These are phyloP conservation scores for Drosophila insularis DNA, from an alignment of 1,140 invertebrate genomes.

Conservation along the genomic window DNA sequence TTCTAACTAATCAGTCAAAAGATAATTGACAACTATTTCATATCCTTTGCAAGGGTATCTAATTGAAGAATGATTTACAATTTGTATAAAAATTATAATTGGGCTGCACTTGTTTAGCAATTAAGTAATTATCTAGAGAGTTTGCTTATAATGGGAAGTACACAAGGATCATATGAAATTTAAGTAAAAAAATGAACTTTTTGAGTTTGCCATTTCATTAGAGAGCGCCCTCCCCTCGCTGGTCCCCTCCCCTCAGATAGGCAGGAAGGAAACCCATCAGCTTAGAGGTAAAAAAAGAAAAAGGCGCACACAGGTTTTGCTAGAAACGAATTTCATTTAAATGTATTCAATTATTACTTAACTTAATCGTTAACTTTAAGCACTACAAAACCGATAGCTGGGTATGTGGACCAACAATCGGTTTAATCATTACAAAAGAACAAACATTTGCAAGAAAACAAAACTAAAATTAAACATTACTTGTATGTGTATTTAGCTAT, in stretches of 20 bases:
- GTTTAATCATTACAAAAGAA: constrained; percentile 50
- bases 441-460: constrained; percentile 9
- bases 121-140: constrained; percentile 30
- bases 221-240: neutral
- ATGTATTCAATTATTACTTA: constrained; percentile 27
- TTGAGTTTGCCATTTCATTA: constrained; percentile 48
- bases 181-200: neutral
- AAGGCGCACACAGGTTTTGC: constrained; percentile 60
- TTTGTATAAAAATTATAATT: constrained; percentile 16
- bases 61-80: neutral
- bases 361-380: constrained; percentile 29
- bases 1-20: too few relatives aligned
- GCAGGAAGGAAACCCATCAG: neutral
- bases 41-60: neutral
- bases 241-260: neutral
- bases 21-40: too few relatives aligned
- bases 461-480: constrained; percentile 38
- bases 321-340: constrained; percentile 73
- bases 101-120: constrained; percentile 55
- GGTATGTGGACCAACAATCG: constrained; percentile 80
- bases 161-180: constrained; percentile 21
- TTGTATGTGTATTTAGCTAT: too few relatives aligned
- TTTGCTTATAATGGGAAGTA: constrained; percentile 27
- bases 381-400: constrained; percentile 58
- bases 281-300: neutral